Evolutionary conservation across 1,140 invertebrate species (phyloP).

Genomic region (Ptiloglossa arizonensis): DNA sequence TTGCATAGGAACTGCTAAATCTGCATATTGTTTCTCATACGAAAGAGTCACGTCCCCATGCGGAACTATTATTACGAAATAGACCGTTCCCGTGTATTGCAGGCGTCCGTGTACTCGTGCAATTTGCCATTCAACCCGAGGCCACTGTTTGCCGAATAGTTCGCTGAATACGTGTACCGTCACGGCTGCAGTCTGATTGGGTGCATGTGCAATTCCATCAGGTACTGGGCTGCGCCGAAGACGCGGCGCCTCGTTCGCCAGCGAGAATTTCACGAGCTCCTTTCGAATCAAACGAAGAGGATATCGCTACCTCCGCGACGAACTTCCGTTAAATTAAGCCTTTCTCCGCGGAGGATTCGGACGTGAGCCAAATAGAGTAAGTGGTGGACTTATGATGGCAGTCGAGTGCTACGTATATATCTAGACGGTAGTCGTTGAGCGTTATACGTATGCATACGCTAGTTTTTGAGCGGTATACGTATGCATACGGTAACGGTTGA

Average conservation of each 20-base stretch:
- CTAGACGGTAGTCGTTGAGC: no score
- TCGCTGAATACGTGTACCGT: constrained; percentile 30
- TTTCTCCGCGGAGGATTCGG: no score
- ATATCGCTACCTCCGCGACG: not conserved
- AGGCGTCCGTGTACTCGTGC: not conserved
- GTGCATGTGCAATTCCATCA: constrained; percentile 41
- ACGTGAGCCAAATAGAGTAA: no score
- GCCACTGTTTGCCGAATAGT: constrained; percentile 35
- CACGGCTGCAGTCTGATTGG: constrained; percentile 24
- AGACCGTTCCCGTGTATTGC: not conserved
- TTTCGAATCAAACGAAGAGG: not conserved
- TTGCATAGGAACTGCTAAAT: no score
- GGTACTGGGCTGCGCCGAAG: not conserved
- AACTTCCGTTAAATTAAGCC: not conserved
- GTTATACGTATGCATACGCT: no score
- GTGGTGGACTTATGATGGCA: no score
- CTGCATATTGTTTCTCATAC: not conserved
- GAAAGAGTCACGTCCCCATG: not conserved
- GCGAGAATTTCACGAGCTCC: not conserved
- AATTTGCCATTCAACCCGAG: constrained; percentile 31
- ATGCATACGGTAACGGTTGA: no score
- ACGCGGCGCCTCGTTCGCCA: not conserved
- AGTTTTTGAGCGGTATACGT: no score
- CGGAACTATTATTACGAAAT: constrained; percentile 12
- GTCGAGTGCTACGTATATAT: no score